phyloP scores from a whole-genome alignment of 2,888 invertebrate genomes.

The Pristionchus mayeri region DNA sequence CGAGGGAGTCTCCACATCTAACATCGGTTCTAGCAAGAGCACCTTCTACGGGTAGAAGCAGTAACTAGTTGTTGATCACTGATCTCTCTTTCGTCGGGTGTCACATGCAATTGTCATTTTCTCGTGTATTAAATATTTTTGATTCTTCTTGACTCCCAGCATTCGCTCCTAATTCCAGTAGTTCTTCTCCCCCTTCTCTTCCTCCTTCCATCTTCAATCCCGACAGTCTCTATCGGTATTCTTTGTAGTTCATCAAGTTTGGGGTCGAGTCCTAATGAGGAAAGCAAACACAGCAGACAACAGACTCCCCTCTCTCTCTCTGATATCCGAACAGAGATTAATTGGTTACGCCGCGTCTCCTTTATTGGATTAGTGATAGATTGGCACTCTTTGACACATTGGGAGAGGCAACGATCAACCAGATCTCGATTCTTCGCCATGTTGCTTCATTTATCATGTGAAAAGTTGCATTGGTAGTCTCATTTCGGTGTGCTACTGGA shows the following conservation, averaged over 20 bases:
- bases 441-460: background rate
- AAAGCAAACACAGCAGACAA: slow-evolving; percentile 7
- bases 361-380: slow-evolving; percentile 33
- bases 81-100: background rate
- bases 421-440: background rate
- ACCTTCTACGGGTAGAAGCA: slow-evolving; percentile 1
- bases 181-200: slow-evolving; percentile 15
- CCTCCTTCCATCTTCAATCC: background rate
- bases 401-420: background rate
- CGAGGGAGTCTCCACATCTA: slow-evolving; percentile 7
- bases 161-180: background rate
- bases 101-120: background rate
- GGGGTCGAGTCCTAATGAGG: slow-evolving; percentile 28
- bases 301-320: slow-evolving; percentile 1
- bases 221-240: background rate
- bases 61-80: background rate
- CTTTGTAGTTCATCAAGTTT: slow-evolving; percentile 12
- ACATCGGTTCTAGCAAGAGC: slow-evolving; percentile 21
- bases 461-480: background rate
- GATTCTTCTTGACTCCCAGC: background rate
- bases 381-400: slow-evolving; percentile 38
- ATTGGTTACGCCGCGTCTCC: slow-evolving; percentile 1
- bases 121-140: slow-evolving; percentile 4
- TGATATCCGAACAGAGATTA: background rate
- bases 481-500: background rate